phyloP scores from a whole-genome alignment of 1,140 invertebrate genomes.

The Drosophila ercepeae region DNA sequence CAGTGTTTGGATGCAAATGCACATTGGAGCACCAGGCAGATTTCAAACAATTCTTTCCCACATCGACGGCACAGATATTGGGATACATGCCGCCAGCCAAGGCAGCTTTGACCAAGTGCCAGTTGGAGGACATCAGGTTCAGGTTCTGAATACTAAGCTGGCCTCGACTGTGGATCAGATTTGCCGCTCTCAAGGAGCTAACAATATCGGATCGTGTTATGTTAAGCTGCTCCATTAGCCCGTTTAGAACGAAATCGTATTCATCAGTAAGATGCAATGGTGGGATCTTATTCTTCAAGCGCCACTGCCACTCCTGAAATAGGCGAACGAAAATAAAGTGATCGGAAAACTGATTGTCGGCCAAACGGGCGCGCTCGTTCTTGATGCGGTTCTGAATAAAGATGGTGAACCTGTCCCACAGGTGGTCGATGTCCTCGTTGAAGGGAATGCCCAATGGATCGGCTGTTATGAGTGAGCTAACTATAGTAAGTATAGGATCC shows the following conservation, averaged over 20 bases:
- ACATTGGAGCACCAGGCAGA: conserved; percentile 42
- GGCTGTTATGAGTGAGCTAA: conserved; percentile 92
- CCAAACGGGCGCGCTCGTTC: conserved; percentile 88
- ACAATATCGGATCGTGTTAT: conserved; percentile 89
- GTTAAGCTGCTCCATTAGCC: conserved; percentile 62
- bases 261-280: conserved; percentile 56
- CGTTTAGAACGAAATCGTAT: conserved; percentile 66
- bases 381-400: conserved; percentile 84
- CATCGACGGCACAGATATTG: conserved; percentile 89
- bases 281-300: conserved; percentile 80
- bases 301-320: conserved; percentile 92
- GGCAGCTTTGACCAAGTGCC: conserved; percentile 96
- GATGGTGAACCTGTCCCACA: conserved; percentile 86
- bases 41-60: conserved; percentile 32
- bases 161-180: conserved; percentile 91
- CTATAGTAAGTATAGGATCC: conserved; percentile 97
- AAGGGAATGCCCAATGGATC: conserved; percentile 86
- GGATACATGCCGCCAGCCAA: conserved; percentile 94
- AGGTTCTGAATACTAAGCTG: conserved; percentile 90
- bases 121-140: conserved; percentile 94
- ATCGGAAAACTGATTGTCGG: conserved; percentile 93
- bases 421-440: conserved; percentile 40
- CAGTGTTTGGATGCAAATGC: conserved; percentile 86
- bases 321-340: conserved; percentile 94
- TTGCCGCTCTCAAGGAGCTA: conserved; percentile 92